Percentiles rank a stretch among this genome's conserved stretches.
phyloP scores from a whole-genome alignment of 2,797 vertebrate species.

The Tiaroga cobitis region DNA sequence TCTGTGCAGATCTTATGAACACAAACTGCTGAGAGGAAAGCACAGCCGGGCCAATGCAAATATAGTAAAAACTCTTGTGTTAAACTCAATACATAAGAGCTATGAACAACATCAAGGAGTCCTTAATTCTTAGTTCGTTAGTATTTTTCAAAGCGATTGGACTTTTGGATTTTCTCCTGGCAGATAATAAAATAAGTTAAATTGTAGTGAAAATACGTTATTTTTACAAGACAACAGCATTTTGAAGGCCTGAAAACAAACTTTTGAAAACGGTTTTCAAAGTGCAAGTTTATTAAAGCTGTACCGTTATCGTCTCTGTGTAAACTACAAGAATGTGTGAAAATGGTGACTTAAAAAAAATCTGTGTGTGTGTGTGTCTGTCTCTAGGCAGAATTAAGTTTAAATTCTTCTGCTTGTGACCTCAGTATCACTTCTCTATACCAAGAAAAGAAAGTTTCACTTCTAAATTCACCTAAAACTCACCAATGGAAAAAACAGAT shows the following conservation, averaged over 20 bases:
- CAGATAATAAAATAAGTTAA: background rate
- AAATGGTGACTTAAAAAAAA: too few species aligned
- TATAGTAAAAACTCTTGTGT: background rate
- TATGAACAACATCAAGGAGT: too few species aligned
- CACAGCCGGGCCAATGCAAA: background rate
- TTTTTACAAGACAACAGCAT: background rate
- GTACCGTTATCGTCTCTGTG: background rate
- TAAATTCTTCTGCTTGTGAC: background rate
- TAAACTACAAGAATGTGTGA: background rate
- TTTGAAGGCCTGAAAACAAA: background rate
- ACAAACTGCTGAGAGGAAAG: background rate
- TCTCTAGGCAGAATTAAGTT: background rate
- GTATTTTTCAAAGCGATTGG: background rate
- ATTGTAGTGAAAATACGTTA: background rate
- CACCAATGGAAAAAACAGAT: background rate
- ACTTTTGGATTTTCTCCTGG: background rate
- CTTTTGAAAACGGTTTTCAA: background rate
- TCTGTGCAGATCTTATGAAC: background rate
- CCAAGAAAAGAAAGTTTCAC: conserved; percentile 35
- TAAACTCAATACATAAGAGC: background rate
- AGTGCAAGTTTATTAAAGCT: background rate
- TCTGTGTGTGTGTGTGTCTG: background rate
- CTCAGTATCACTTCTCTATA: conserved; percentile 50
- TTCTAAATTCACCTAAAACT: conserved; percentile 23
- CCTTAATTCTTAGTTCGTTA: background rate